Conservation (phyloP, 2,888 invertebrate species). For the Netelia virgata region DNA sequence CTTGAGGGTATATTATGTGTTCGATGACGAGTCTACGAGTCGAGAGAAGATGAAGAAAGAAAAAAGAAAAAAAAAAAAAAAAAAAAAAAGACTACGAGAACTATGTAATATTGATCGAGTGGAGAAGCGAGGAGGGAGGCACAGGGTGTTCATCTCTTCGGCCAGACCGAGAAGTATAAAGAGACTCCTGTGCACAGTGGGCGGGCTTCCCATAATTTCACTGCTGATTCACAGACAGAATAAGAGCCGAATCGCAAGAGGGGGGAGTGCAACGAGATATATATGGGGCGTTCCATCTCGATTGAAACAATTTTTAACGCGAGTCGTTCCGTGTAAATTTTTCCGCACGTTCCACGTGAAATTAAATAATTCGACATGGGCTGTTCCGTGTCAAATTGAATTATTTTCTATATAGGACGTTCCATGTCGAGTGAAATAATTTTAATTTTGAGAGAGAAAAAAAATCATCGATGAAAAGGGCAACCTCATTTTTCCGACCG, state of each 20-base stretch:
- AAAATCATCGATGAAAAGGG: no score
- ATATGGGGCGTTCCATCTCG: neutral
- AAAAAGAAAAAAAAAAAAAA: conserved; percentile 44
- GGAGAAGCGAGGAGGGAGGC: conserved; percentile 29
- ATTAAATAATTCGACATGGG: neutral
- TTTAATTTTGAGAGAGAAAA: neutral
- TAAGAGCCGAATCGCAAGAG: conserved; percentile 29
- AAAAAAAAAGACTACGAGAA: conserved; percentile 42
- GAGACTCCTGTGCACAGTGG: conserved; percentile 21
- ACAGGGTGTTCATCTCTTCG: conserved; percentile 39
- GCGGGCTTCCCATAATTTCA: conserved; percentile 55
- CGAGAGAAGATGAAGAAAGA: conserved; percentile 17
- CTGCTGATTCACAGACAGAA: conserved; percentile 36
- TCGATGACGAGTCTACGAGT: conserved; percentile 55
- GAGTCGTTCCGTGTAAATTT: neutral
- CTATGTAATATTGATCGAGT: conserved; percentile 65
- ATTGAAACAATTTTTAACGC: neutral
- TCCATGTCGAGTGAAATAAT: neutral
- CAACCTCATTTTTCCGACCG: no score
- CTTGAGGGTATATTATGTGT: conserved; percentile 41
- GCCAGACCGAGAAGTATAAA: conserved; percentile 33
- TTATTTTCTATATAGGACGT: neutral
- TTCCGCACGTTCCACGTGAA: neutral
- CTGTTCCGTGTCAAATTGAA: neutral
- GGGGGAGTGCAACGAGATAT: conserved; percentile 34